Evolutionary conservation across 2,888 invertebrate genomes (phyloP).

Genomic region (Acanthoscelides obtectus): DNA sequence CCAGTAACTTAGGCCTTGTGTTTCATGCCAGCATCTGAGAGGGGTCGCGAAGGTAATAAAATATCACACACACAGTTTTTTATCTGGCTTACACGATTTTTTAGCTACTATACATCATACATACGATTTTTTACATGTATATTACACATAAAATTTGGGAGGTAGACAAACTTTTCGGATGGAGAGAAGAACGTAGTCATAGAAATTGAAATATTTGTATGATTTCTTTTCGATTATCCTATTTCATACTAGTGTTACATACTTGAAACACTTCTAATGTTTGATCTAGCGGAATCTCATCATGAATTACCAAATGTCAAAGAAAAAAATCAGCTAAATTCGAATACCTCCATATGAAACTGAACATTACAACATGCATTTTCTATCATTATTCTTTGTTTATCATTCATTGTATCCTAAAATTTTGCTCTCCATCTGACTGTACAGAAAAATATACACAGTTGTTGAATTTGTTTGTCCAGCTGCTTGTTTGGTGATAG

Average conservation of each 20-base stretch:
- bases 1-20: slow-evolving; percentile 47
- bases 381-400: no score
- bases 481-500: not conserved
- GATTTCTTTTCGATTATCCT: no score
- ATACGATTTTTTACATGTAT: not conserved
- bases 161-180: not conserved
- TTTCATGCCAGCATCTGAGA: slow-evolving; percentile 59
- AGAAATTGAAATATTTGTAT: no score
- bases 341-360: no score
- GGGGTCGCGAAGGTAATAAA: slow-evolving; percentile 55
- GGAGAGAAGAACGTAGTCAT: no score
- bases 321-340: no score
- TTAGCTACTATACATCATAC: not conserved
- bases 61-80: slow-evolving; percentile 27
- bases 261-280: no score
- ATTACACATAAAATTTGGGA: not conserved
- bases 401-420: not conserved
- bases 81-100: slow-evolving; percentile 35
- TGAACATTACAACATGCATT: no score
- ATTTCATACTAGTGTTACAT: no score
- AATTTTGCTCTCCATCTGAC: not conserved
- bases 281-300: no score
- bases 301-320: no score
- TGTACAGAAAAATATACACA: not conserved
- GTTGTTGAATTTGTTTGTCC: not conserved